These are phyloP conservation scores for Metalampra italica DNA, from an alignment of 2,888 invertebrate species.

Conservation along the genomic window DNA sequence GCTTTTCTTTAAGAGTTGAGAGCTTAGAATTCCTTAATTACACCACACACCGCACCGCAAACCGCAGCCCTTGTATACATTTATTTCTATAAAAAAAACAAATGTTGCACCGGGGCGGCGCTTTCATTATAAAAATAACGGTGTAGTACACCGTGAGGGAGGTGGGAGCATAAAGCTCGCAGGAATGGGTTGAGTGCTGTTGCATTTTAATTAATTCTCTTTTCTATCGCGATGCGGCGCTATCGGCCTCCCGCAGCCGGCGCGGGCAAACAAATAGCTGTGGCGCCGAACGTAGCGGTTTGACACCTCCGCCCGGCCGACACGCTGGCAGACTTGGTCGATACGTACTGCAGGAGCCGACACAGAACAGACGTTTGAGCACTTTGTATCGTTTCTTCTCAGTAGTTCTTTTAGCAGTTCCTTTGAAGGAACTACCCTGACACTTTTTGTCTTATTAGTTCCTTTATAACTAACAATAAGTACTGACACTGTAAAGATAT, in stretches of 20 bases:
- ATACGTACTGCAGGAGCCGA: conserved; percentile 4
- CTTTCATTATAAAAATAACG: conserved; percentile 45
- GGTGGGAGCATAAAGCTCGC: conserved; percentile 52
- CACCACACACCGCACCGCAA: background rate
- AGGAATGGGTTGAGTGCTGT: conserved; percentile 69
- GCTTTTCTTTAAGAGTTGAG: too few relatives aligned
- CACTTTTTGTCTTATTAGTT: too few relatives aligned
- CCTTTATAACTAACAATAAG: too few relatives aligned
- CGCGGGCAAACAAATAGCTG: conserved; percentile 68
- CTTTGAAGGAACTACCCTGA: too few relatives aligned
- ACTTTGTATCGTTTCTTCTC: too few relatives aligned
- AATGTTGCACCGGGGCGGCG: conserved; percentile 26
- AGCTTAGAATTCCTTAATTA: background rate
- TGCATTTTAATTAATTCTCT: conserved; percentile 78
- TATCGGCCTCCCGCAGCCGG: conserved; percentile 68
- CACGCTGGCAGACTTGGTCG: conserved; percentile 24
- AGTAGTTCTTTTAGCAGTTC: too few relatives aligned
- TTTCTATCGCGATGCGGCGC: conserved; percentile 73
- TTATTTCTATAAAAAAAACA: conserved; percentile 17
- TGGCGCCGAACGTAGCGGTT: conserved; percentile 54
- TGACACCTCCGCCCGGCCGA: conserved; percentile 54
- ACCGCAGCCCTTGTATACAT: conserved; percentile 8
- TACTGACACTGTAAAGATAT: too few relatives aligned
- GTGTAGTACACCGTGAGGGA: conserved; percentile 32
- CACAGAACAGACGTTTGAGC: too few relatives aligned